Evolutionary conservation across 2,113 vertebrate species (phyloP).

Genomic region (Atrichornis clamosus): DNA sequence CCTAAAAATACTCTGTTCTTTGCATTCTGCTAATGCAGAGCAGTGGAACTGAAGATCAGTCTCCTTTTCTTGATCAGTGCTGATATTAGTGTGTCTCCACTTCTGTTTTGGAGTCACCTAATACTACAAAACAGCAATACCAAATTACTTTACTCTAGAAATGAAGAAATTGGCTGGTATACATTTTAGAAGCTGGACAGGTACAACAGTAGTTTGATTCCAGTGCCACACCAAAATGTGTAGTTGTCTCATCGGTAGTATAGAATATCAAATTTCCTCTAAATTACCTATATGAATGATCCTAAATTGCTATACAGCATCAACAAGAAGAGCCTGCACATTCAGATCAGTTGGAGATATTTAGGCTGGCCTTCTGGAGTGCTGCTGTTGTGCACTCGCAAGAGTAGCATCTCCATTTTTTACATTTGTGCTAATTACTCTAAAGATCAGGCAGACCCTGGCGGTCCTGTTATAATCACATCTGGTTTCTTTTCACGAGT

Average conservation of each 20-base stretch:
- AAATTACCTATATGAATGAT: neutral
- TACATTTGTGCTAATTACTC: neutral
- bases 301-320: neutral
- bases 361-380: neutral
- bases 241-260: neutral
- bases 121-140: neutral
- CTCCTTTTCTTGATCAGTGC: neutral
- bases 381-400: neutral
- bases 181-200: neutral
- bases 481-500: neutral
- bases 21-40: neutral
- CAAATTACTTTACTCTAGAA: neutral
- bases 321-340: neutral
- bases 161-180: neutral
- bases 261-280: neutral
- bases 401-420: neutral
- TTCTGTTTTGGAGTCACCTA: neutral
- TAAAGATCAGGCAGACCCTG: neutral
- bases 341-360: neutral
- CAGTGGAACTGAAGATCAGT: neutral
- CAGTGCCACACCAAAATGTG: neutral
- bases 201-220: neutral
- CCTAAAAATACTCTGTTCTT: neutral
- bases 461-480: neutral
- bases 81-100: neutral